Conservation (phyloP, 30 jellyfish, hydroid and myxozoan genomes). For the Nemopilema nomurai region DNA sequence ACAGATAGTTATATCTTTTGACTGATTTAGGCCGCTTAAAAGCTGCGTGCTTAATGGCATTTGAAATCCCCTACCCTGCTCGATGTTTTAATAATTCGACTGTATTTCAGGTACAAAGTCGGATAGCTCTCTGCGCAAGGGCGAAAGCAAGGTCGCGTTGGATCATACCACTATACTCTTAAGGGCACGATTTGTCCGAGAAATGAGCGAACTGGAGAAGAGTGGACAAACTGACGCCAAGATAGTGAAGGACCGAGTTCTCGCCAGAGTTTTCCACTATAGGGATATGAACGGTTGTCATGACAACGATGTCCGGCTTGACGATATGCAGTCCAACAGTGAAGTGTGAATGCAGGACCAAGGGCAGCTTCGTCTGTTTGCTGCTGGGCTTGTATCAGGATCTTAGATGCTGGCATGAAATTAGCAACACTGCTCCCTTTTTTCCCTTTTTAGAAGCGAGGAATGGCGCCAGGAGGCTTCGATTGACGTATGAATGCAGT, state of each 20-base stretch:
- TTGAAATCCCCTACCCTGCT: too few relatives aligned
- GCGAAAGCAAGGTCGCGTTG: neutral
- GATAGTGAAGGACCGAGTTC: slow-evolving; percentile 12
- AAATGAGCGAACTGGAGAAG: slow-evolving; percentile 33
- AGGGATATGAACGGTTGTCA: slow-evolving; percentile 4
- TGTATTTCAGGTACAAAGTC: neutral
- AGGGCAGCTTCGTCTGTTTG: neutral
- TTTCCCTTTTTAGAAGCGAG: too few relatives aligned
- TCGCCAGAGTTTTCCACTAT: slow-evolving; percentile 17
- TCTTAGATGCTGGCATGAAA: neutral
- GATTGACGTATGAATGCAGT: too few relatives aligned
- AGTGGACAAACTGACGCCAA: slow-evolving; percentile 14
- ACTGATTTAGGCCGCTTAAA: too few relatives aligned
- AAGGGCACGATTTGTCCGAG: slow-evolving; percentile 18
- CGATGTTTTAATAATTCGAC: too few relatives aligned
- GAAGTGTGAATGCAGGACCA: neutral
- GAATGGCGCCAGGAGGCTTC: too few relatives aligned
- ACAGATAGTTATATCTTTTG: too few relatives aligned
- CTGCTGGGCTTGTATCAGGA: neutral
- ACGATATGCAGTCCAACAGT: slow-evolving; percentile 10
- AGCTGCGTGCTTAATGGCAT: too few relatives aligned
- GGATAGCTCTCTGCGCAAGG: neutral
- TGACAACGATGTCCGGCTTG: slow-evolving; percentile 12
- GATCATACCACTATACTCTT: slow-evolving; percentile 3
- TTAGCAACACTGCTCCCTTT: neutral